Evolutionary conservation across 1,140 invertebrate species (phyloP), one percentile per base, ranked within the genome.

Genomic region (Achroia grisella): DNA sequence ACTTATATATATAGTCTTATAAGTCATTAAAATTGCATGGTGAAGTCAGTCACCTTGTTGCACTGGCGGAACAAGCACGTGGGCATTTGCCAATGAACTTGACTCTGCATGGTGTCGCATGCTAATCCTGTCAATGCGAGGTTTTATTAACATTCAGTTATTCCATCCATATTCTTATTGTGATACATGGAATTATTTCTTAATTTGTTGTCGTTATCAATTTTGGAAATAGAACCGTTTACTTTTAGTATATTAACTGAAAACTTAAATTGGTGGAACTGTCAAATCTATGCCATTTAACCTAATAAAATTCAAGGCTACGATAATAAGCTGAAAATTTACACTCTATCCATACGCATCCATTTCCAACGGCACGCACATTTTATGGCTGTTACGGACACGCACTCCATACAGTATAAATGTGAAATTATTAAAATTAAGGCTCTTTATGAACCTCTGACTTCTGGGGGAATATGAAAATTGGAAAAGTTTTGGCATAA

Each of bases 21-120:
- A 48, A 10, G 48, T 30, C 43, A 53, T 54, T 43, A 56, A 46
- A 39, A 39, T 49, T 44, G 28, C 51, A 56, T 48, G 44, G 37
- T 42, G 45, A 39, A 56, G 78, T 82, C 78, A 77, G 52, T 79
- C 71, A 79, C 75, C 78, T 77, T 66, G 48, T 41, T 62, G 53
- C 17, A 13, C 9, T 37, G 15, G 56, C 66, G 61, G 62, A 70
- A 62, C 68, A 67, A 67, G 49, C 74, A 78, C 76, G 74, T 83
- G 75, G 73, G 71, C 50, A 53, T 48, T 72, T 66, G 68, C 62
- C 74, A 83, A 72, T 83, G 79, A 83, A 80, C 79, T 83, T 79
- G 73, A 75, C 61, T 64, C 41, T 49, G 55, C 56, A 44, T 40
- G 52, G 66, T 40, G 11, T 42, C 45, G 54, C 54, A 61, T 63